Percentiles rank a stretch among this genome's conserved stretches.
Conservation (phyloP, 1,140 invertebrate genomes). For the Brachionus rubens region DNA sequence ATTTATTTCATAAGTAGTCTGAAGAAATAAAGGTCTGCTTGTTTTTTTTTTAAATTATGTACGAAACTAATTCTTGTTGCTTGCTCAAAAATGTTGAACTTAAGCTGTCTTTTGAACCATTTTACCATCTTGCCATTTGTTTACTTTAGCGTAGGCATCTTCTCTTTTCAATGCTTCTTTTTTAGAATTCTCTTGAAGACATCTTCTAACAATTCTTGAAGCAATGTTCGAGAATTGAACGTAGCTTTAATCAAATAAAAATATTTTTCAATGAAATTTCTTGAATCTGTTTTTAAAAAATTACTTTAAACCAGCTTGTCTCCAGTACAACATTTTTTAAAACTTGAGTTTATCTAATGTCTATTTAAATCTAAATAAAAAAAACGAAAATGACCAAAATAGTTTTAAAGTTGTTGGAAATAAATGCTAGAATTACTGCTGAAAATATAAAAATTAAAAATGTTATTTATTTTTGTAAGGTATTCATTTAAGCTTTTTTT, state of each 20-base stretch:
- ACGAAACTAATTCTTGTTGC: background rate
- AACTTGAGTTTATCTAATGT: background rate
- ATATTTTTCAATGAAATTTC: background rate
- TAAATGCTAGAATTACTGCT: background rate
- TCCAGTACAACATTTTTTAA: constrained; percentile 47
- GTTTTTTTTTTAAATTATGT: too few species aligned
- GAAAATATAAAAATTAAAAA: too few species aligned
- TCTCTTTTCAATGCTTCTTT: constrained; percentile 73
- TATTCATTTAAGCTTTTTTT: constrained; percentile 42
- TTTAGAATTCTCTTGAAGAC: constrained; percentile 71
- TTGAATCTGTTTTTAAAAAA: background rate
- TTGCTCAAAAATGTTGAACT: constrained; percentile 33
- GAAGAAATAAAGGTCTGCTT: too few species aligned
- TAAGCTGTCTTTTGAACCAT: constrained; percentile 67
- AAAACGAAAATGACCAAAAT: background rate
- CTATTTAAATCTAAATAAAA: background rate
- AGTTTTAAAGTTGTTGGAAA: background rate
- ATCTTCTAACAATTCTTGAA: constrained; percentile 72
- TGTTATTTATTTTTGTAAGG: background rate
- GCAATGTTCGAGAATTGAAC: constrained; percentile 87
- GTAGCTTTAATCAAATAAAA: constrained; percentile 68
- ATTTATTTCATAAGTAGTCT: too few species aligned
- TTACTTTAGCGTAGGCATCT: constrained; percentile 72
- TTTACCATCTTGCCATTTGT: constrained; percentile 79
- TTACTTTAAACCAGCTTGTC: constrained; percentile 47